A percentile compares a stretch with the other conserved stretches of the same genome.
phyloP scores from a whole-genome alignment of 2,113 vertebrate genomes.

The Cromileptes altivelis region DNA sequence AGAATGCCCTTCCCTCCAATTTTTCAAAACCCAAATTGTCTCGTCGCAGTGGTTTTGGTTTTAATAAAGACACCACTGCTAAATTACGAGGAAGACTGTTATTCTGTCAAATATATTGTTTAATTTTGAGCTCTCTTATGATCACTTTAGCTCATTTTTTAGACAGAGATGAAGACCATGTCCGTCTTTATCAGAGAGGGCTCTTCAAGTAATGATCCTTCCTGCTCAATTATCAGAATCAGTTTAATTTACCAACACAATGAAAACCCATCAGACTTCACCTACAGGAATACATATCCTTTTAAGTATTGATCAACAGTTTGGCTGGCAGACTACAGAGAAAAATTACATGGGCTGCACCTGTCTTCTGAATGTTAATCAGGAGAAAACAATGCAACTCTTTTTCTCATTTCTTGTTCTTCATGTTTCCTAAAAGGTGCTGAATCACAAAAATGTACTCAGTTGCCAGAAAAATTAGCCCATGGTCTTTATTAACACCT shows the following conservation, averaged over 20 bases:
- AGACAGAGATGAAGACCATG: too few relatives aligned
- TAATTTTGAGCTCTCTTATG: neutral
- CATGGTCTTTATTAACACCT: too few relatives aligned
- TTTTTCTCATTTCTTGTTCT: too few relatives aligned
- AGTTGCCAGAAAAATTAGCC: neutral
- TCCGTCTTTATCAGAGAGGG: neutral
- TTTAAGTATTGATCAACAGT: neutral
- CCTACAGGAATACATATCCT: too few relatives aligned
- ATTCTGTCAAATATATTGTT: neutral
- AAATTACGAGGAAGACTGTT: too few relatives aligned
- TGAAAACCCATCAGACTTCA: neutral
- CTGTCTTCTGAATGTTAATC: neutral
- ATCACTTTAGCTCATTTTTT: neutral
- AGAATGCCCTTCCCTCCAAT: neutral
- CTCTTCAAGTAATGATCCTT: neutral
- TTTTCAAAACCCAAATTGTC: neutral
- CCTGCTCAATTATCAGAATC: neutral
- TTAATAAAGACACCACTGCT: neutral
- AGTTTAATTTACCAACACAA: neutral
- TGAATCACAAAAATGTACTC: neutral
- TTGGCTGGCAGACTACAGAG: neutral
- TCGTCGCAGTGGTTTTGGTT: neutral
- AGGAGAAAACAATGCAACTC: neutral
- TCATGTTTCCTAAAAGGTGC: too few relatives aligned
- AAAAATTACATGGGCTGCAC: neutral